Base-by-base conservation (phyloP, 2,113 vertebrate genomes). In the Brachyhypopomus gauderio region DNA sequence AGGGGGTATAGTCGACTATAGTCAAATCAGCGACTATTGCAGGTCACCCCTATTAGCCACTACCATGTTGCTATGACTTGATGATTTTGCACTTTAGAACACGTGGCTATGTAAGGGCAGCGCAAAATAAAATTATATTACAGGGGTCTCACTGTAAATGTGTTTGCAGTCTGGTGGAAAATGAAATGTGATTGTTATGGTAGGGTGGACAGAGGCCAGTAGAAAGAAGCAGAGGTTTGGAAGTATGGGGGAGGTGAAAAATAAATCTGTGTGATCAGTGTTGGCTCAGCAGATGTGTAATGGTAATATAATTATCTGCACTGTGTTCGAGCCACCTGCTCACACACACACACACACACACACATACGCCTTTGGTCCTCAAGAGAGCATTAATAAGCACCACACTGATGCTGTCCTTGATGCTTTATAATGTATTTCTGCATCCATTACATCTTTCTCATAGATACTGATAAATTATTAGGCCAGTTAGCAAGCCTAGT, bases 241-340 rank as follows among this genome's bases (percentile, higher is more conserved):
- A 58, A 75, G 72, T 36, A 52, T 58, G 25, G 20, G 52, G 20
- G 27, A 73, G 23, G 52, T 52, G 63, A 55, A 27, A 36, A 48
- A 82, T 41, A 48, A 77, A 64, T 77, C 59, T 20, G n/a, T 16
- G 23, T 64, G n/a, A 64, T 79, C 59, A 70, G 69, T 79, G 77
- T 75, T 75, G 72, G 75, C 63, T 75, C 85, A 75, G 63, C 41
- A 71, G 70, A 78, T 77, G 70, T 70, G 23, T 78, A 75, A 81
- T 83, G 64, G 72, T 45, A 63, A 30, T 84, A 48, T 72, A 75
- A 74, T 83, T 81, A 75, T 3, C 17, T 58, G 62, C 70, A 34
- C 78, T 12, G 27, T 20, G 56, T 74, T 17, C 71, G 38, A 36
- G 30, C 70, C 56, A 74, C 70, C 74, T 64, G 74, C 7, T 59